Evolutionary conservation across 2,888 invertebrate species (phyloP).

Genomic region (Gonocerus acuteangulatus): DNA sequence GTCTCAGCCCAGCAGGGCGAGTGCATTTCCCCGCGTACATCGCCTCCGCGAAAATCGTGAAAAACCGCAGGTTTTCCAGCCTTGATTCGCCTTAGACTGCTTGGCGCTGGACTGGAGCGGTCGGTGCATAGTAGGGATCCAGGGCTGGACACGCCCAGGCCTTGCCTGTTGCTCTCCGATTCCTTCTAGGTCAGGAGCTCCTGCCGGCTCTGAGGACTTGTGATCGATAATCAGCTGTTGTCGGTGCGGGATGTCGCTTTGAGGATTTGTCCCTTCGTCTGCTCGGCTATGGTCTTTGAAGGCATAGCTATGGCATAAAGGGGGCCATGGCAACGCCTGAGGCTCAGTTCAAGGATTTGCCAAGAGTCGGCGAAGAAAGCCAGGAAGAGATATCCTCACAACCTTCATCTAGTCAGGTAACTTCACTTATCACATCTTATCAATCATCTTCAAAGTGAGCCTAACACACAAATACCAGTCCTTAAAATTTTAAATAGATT

Average conservation of each 20-base stretch:
- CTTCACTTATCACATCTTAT: not conserved
- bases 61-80: not conserved
- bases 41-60: not conserved
- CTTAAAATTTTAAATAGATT: too few species aligned
- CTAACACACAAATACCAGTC: too few species aligned
- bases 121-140: too few species aligned
- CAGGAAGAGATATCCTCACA: constrained; percentile 28
- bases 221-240: constrained; percentile 21
- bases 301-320: constrained; percentile 16
- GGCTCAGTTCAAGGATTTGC: constrained; percentile 16
- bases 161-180: constrained; percentile 20
- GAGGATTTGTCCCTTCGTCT: not conserved
- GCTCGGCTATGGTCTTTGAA: constrained; percentile 2
- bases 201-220: not conserved
- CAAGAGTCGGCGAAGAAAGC: not conserved
- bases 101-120: not conserved
- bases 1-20: not conserved
- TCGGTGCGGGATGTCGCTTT: constrained; percentile 13
- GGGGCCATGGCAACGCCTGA: constrained; percentile 29
- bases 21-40: not conserved
- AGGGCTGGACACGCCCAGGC: constrained; percentile 6
- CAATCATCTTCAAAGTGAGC: too few species aligned
- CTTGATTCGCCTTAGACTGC: not conserved
- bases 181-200: constrained; percentile 11
- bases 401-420: constrained; percentile 30